Conservation (phyloP, 2,797 vertebrate species). For the Eidolon dupreanum region DNA sequence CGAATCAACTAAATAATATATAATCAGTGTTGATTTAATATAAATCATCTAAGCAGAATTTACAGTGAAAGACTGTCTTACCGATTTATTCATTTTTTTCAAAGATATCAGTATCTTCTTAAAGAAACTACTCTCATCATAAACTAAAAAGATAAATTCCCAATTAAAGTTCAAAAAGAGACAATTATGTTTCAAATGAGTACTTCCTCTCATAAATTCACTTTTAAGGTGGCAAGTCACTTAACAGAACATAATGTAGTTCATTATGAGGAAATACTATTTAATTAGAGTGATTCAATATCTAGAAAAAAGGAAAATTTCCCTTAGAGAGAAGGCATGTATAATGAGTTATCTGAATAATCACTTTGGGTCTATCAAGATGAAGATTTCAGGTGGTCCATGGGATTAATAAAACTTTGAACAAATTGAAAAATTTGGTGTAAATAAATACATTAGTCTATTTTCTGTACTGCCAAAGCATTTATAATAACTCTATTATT, state of each 20-base stretch:
- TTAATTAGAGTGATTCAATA: slow-evolving; percentile 66
- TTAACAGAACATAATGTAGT: slow-evolving; percentile 58
- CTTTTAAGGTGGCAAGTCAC: slow-evolving; percentile 67
- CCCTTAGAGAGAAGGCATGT: not conserved
- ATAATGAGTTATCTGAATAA: slow-evolving; percentile 36
- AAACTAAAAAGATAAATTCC: slow-evolving; percentile 70
- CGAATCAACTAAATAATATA: not conserved
- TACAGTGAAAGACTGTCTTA: not conserved
- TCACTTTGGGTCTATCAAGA: not conserved
- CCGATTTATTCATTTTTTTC: not conserved
- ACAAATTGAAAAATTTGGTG: not conserved
- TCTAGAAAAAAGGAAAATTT: slow-evolving; percentile 36
- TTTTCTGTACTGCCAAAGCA: not conserved
- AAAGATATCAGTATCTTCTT: not conserved
- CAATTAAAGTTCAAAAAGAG: slow-evolving; percentile 71
- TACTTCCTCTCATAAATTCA: slow-evolving; percentile 65
- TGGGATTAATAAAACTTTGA: slow-evolving; percentile 45
- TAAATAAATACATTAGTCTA: not conserved
- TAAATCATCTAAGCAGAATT: not conserved
- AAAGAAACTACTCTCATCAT: not conserved
- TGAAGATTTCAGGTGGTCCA: slow-evolving; percentile 21
- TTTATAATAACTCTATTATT: slow-evolving; percentile 12
- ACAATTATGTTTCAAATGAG: slow-evolving; percentile 54
- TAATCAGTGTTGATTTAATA: not conserved
- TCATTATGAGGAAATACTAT: slow-evolving; percentile 69